Percentiles rank a stretch among this genome's conserved stretches.
These are phyloP conservation scores for Dendrocincla fuliginosa DNA, from an alignment of 2,797 vertebrate species.

Conservation along the genomic window DNA sequence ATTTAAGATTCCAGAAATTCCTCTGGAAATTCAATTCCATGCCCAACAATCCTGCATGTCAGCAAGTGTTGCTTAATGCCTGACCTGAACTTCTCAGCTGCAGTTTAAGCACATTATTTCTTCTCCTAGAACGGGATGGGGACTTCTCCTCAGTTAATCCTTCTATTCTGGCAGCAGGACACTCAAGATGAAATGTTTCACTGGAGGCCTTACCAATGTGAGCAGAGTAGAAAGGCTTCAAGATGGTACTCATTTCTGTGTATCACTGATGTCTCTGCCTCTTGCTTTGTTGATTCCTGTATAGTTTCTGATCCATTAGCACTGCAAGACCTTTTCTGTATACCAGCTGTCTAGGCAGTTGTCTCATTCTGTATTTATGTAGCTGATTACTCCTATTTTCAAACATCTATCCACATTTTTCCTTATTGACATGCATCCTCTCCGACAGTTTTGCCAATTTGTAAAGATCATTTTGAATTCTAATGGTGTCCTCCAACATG, in stretches of 20 bases:
- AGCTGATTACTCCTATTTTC: conserved; percentile 66
- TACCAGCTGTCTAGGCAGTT: conserved; percentile 52
- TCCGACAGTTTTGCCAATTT: conserved; percentile 57
- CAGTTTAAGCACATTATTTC: background rate
- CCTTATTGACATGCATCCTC: conserved; percentile 57
- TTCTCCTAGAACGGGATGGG: background rate
- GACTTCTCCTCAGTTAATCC: background rate
- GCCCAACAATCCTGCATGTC: background rate
- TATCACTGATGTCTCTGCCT: background rate
- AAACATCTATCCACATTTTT: conserved; percentile 63
- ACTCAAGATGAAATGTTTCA: background rate
- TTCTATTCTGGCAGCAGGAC: background rate
- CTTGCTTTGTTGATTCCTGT: background rate
- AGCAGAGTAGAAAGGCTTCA: background rate
- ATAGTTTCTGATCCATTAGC: conserved; percentile 23
- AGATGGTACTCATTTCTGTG: background rate
- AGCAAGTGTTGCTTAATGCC: background rate
- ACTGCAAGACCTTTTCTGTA: conserved; percentile 22
- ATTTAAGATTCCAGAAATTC: background rate
- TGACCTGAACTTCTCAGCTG: background rate
- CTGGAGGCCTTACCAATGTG: background rate
- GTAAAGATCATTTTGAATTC: conserved; percentile 63
- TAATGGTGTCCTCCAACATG: conserved; percentile 62
- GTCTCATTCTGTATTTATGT: conserved; percentile 60
- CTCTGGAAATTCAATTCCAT: background rate